A percentile compares a stretch with the other conserved stretches of the same genome.
Evolutionary conservation across 2,888 invertebrate genomes (phyloP).

Genomic region (Stratiomys singularior): DNA sequence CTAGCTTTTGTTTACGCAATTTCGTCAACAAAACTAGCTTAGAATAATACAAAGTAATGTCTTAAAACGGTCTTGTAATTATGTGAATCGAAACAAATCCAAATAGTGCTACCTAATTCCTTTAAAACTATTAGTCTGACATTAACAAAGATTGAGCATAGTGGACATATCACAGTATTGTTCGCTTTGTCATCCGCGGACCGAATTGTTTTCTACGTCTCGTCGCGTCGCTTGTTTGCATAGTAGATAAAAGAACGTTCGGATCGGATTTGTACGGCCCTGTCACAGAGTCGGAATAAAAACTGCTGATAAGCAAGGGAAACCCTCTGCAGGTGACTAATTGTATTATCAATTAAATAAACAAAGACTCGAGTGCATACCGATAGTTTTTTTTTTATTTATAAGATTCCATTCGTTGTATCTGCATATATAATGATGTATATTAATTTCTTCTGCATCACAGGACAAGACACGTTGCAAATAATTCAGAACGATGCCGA

Average conservation of each 20-base stretch:
- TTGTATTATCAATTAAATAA: neutral
- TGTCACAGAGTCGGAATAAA: neutral
- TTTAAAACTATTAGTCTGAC: neutral
- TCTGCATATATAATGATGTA: neutral
- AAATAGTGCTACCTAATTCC: neutral
- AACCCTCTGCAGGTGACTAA: constrained; percentile 28
- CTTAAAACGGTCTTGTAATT: neutral
- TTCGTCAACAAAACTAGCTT: constrained; percentile 9
- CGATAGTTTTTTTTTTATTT: neutral
- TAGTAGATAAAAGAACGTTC: neutral
- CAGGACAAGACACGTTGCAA: constrained; percentile 9
- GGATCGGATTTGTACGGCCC: neutral
- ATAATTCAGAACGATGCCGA: constrained; percentile 75
- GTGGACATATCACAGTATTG: neutral
- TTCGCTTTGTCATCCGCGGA: constrained; percentile 29
- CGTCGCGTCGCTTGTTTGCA: neutral
- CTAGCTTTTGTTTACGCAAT: constrained; percentile 29
- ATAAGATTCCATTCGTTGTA: neutral
- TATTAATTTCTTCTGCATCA: neutral
- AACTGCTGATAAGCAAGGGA: neutral
- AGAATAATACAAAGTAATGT: neutral
- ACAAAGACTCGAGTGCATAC: neutral
- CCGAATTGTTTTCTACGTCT: neutral
- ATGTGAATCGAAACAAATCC: neutral
- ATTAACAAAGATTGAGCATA: neutral